A percentile compares a stretch with the other conserved stretches of the same genome.
phyloP scores from a whole-genome alignment of 1,140 invertebrate genomes.

The Formica selysi region DNA sequence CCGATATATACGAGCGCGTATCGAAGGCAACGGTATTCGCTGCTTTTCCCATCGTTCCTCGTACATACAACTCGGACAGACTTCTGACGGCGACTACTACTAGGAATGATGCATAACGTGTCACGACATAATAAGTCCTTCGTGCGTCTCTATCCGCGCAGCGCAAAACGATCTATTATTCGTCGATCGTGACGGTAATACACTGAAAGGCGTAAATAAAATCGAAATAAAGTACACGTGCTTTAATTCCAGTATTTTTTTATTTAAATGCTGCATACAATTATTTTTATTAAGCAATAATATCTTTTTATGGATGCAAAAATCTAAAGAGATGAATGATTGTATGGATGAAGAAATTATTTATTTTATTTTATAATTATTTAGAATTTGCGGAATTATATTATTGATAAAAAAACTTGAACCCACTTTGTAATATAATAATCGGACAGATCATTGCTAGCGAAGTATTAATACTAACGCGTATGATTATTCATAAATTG shows the following conservation, averaged over 20 bases:
- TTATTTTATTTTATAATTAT: neutral
- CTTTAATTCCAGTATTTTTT: neutral
- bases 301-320: neutral
- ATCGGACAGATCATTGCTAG: conserved; percentile 5
- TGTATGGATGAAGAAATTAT: neutral
- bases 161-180: conserved; percentile 72
- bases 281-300: neutral
- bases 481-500: neutral
- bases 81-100: conserved; percentile 76
- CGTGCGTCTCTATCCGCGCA: conserved; percentile 74
- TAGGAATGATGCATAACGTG: conserved; percentile 82
- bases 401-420: neutral
- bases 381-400: neutral
- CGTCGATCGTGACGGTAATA: conserved; percentile 63
- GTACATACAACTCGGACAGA: conserved; percentile 72
- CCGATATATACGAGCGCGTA: conserved; percentile 62
- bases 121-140: conserved; percentile 80
- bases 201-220: conserved; percentile 53
- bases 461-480: conserved; percentile 20
- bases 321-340: neutral
- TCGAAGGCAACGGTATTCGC: conserved; percentile 79
- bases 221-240: neutral
- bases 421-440: neutral
- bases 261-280: neutral
- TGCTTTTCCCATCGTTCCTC: conserved; percentile 82